Evolutionary conservation across 2,797 vertebrate species (phyloP), one percentile per base, ranked within the genome.

Genomic region (Triplophysa bombifrons): DNA sequence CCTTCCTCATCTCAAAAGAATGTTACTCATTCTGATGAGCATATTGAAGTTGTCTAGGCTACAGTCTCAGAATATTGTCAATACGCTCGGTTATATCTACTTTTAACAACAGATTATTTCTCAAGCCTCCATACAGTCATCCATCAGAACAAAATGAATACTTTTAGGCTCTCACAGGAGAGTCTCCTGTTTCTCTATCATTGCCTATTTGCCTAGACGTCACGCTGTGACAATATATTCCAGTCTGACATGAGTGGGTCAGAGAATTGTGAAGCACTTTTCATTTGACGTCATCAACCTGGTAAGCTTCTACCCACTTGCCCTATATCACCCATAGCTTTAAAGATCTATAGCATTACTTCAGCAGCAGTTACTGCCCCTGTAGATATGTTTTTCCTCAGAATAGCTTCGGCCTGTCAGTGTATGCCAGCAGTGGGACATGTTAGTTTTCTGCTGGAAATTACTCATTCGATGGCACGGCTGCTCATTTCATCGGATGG

Each of bases 121-220:
- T 19, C 10, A 19, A 19, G 72, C 34, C n/a, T 38, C 27, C 25
- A 64, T 64, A 8, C 7, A 64, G 17, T 16, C n/a, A 65, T 51
- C 48, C 46, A n/a, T 74, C 34, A 64, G 4, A 64, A n/a, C 12
- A 12, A 13, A 19, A 41, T 41, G 25, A 48, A 41, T 64, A 17
- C 44, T 3, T 19, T 70, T 25, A 13, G 65, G 56, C 70, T 48
- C 58, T 64, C 25, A 55, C 14, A 22, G 17, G 6, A 56, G 10
- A 50, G 12, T 74, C 65, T 60, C 58, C 13, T 22, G 46, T 56
- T 64, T 77, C 22, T 46, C 60, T 55, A 12, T 81, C 25, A 9
- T 25, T 44, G 27, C 34, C 69, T 27, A 51, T 30, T 41, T 51
- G n/a, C 30, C 41, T 74, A 65, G 19, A 51, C 34, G 20, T 34